Percentiles rank a stretch among this genome's conserved stretches.
phyloP scores from a whole-genome alignment of 2,797 vertebrate species.

The Hoplostethus mediterraneus region DNA sequence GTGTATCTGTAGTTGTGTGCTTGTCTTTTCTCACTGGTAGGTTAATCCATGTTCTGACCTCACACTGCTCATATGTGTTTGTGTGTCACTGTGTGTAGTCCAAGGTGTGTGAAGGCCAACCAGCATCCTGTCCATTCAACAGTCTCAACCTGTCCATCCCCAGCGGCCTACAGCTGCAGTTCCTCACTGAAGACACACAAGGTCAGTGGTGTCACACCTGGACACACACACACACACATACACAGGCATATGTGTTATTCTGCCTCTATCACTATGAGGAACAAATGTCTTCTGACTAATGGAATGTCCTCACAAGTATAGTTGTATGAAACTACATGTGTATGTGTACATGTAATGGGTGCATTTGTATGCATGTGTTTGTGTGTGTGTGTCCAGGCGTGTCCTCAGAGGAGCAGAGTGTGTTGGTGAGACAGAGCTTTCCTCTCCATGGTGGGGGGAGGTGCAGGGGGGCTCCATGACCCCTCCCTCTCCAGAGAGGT shows the following conservation, averaged over 20 bases:
- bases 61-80: neutral
- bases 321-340: neutral
- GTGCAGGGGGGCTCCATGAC: conserved; percentile 38
- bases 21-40: neutral
- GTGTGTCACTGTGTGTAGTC: conserved; percentile 26
- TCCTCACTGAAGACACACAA: conserved; percentile 76
- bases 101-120: conserved; percentile 37
- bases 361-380: conserved; percentile 6
- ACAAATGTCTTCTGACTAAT: neutral
- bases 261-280: neutral
- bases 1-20: conserved; percentile 18
- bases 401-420: conserved; percentile 50
- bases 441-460: conserved; percentile 64
- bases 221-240: neutral
- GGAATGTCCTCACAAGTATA: neutral
- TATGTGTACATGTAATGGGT: neutral
- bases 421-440: conserved; percentile 89
- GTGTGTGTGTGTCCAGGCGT: conserved; percentile 41
- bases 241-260: neutral
- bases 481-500: conserved; percentile 76
- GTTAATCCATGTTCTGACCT: neutral
- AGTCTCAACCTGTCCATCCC: conserved; percentile 88
- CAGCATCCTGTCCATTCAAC: conserved; percentile 69
- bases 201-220: conserved; percentile 74
- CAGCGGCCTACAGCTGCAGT: conserved; percentile 88